phyloP scores from a whole-genome alignment of 2,888 invertebrate genomes.

The Labia minor region DNA sequence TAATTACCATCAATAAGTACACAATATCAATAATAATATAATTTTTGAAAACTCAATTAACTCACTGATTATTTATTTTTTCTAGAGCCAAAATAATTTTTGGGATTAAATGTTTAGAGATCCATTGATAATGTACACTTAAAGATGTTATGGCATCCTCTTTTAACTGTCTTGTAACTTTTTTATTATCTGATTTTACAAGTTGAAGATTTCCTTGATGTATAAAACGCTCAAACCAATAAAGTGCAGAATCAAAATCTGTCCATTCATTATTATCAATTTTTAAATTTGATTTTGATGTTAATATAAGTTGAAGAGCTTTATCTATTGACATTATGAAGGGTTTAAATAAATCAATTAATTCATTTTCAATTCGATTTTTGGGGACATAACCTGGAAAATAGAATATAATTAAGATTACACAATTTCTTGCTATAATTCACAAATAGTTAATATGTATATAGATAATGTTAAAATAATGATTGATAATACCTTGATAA shows the following conservation, averaged over 20 bases:
- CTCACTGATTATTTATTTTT: not conserved
- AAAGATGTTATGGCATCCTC: slow-evolving; percentile 49
- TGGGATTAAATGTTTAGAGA: slow-evolving; percentile 50
- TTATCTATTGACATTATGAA: slow-evolving; percentile 41
- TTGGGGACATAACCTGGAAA: slow-evolving; percentile 22
- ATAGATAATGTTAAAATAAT: slow-evolving; percentile 17
- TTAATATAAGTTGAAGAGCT: slow-evolving; percentile 38
- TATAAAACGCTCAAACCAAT: slow-evolving; percentile 45
- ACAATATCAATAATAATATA: no score
- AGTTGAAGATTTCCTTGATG: slow-evolving; percentile 35
- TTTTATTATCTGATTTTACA: slow-evolving; percentile 33
- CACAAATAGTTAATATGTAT: slow-evolving; percentile 17
- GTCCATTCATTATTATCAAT: slow-evolving; percentile 38
- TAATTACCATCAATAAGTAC: no score
- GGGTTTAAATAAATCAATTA: slow-evolving; percentile 43
- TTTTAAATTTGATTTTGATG: slow-evolving; percentile 28
- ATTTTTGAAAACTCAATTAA: not conserved
- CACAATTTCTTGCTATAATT: slow-evolving; percentile 17
- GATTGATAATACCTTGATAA: slow-evolving; percentile 38
- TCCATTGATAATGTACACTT: slow-evolving; percentile 62
- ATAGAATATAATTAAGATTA: slow-evolving; percentile 19
- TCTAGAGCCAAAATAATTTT: slow-evolving; percentile 27
- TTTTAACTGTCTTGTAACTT: slow-evolving; percentile 30
- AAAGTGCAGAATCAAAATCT: slow-evolving; percentile 40
- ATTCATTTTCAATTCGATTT: slow-evolving; percentile 35